Base-by-base conservation (phyloP, 2,888 invertebrate genomes). In the Pimpla rufipes region DNA sequence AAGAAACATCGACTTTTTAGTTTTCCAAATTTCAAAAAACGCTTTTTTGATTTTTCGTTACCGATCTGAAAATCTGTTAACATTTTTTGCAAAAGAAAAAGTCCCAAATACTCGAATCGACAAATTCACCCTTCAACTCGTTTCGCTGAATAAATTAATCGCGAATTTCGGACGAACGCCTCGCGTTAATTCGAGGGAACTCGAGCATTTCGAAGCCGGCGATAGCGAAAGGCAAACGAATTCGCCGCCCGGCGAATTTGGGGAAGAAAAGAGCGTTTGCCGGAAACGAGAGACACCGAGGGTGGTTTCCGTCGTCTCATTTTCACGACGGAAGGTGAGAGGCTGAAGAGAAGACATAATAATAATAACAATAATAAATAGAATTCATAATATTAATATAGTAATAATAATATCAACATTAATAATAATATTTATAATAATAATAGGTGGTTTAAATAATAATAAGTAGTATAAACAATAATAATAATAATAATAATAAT, bases 181-280 rank as follows among this genome's bases (percentile, higher is more conserved):
- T 45, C 45, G 78, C 80, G 78, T 81, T 64, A 84, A 85, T 82
- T 74, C 79, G 73, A 80, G 71, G 68, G 77, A 84, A 81, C 79
- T 82, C 77, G 81, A 75, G 79, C 81, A 68, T n/a, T n/a, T n/a
- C n/a, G n/a, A n/a, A n/a, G n/a, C n/a, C n/a, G 55, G 77, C 76
- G 81, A 76, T 5, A 29, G 29, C 29, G 29, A 29, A 2, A 2
- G 29, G 29, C 5, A 29, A 83, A 79, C 79, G 81, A 77, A 59
- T 64, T 70, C 79, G 75, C 79, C 73, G 76, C 71, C 68, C 68
- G 79, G 82, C 76, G 50, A 67, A 67, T 45, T 67, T 45, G 16
- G 35, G 47, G n/a, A 35, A 50, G 47, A 47, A n/a, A 7, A 57
- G n/a, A 23, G 10, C 23, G 4, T 13, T 18, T 8, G 42, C 42